Percentiles rank a stretch among this genome's conserved stretches.
phyloP scores from a whole-genome alignment of 2,113 vertebrate species.

The Petrocephalus microphthalmus region DNA sequence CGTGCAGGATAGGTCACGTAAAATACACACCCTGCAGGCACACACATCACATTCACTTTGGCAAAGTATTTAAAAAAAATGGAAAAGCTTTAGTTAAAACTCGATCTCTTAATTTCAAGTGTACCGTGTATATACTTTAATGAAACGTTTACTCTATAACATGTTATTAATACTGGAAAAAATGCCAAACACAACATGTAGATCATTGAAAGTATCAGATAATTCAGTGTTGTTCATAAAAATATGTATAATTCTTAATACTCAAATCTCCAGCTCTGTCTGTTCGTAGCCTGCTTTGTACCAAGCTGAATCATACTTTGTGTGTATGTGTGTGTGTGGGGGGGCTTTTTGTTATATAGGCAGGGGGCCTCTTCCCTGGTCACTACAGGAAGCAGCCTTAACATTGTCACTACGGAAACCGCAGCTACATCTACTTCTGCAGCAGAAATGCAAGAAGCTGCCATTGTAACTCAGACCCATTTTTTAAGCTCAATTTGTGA shows the following conservation, averaged over 20 bases:
- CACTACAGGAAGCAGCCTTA: conserved; percentile 65
- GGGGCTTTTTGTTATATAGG: neutral
- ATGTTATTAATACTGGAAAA: neutral
- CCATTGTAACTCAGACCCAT: neutral
- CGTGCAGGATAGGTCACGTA: neutral
- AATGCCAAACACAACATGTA: neutral
- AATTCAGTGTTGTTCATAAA: neutral
- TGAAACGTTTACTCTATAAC: neutral
- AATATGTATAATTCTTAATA: neutral
- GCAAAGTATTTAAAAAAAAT: neutral
- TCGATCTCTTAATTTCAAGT: neutral
- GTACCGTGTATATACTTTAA: neutral
- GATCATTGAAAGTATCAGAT: neutral
- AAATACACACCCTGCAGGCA: neutral
- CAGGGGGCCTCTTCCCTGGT: conserved; percentile 43
- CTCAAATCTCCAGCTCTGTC: neutral
- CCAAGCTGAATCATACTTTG: neutral
- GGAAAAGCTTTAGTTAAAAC: neutral
- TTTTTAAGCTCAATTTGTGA: neutral
- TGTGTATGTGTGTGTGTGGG: neutral
- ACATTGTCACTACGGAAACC: conserved; percentile 61
- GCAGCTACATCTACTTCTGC: conserved; percentile 29
- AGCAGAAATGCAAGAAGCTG: neutral
- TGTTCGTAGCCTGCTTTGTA: neutral
- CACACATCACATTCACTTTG: neutral